Evolutionary conservation across 2,888 invertebrate genomes (phyloP).

Genomic region (Busseola fusca): DNA sequence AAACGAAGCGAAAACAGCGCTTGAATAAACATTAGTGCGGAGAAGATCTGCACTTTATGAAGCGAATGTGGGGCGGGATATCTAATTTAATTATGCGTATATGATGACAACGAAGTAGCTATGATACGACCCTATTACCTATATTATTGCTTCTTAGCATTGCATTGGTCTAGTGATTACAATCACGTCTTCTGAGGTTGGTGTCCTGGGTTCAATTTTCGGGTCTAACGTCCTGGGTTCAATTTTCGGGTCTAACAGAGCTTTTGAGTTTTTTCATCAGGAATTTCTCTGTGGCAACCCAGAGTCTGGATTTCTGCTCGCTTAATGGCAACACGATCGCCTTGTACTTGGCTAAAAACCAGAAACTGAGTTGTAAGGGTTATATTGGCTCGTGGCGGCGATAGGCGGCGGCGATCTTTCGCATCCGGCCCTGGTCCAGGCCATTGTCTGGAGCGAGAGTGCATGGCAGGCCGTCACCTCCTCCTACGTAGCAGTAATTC

Average conservation of each 20-base stretch:
- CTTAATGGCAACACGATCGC: neutral
- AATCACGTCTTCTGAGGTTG: neutral
- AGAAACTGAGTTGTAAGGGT: neutral
- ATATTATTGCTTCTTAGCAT: neutral
- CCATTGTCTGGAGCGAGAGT: too few relatives aligned
- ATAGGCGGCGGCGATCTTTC: too few relatives aligned
- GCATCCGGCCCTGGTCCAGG: too few relatives aligned
- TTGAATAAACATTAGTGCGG: slow-evolving; percentile 47
- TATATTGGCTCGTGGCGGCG: too few relatives aligned
- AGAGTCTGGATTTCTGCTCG: neutral
- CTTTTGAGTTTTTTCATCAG: neutral
- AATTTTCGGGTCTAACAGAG: too few relatives aligned
- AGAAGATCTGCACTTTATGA: slow-evolving; percentile 39
- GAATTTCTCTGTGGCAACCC: neutral
- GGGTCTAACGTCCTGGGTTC: neutral
- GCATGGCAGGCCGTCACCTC: too few relatives aligned
- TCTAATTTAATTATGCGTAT: slow-evolving; percentile 49
- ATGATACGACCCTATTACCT: neutral
- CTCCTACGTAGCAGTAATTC: too few relatives aligned
- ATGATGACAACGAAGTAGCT: slow-evolving; percentile 20
- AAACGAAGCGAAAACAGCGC: slow-evolving; percentile 47
- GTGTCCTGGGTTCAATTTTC: neutral
- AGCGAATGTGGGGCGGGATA: slow-evolving; percentile 26
- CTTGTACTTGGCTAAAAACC: neutral
- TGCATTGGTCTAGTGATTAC: neutral